phyloP scores from a whole-genome alignment of 2,888 invertebrate species.

The Pardosa pseudoannulata region DNA sequence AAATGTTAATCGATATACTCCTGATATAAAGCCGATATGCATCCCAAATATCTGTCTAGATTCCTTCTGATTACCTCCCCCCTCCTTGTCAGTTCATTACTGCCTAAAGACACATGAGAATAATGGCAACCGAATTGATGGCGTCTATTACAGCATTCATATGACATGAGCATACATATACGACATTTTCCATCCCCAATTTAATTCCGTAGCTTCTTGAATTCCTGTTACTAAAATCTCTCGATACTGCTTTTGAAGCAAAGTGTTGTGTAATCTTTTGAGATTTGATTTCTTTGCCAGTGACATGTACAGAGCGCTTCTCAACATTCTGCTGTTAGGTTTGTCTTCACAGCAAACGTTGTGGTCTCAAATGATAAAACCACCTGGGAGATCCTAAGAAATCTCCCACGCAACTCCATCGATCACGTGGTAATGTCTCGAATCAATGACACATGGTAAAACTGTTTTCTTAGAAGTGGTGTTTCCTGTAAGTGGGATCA shows the following conservation, averaged over 20 bases:
- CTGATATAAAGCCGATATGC: too few relatives aligned
- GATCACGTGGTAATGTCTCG: conserved; percentile 26
- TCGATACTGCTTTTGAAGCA: not conserved
- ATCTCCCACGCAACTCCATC: conserved; percentile 33
- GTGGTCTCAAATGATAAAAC: conserved; percentile 20
- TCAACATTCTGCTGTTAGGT: conserved; percentile 24
- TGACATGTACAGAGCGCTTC: conserved; percentile 38
- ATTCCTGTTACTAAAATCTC: not conserved
- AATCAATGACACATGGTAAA: conserved; percentile 51
- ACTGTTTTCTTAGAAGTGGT: conserved; percentile 26
- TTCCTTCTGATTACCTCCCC: not conserved
- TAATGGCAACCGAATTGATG: not conserved
- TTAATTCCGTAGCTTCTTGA: not conserved
- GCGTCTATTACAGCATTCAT: not conserved
- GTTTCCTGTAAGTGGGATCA: too few relatives aligned
- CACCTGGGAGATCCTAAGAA: conserved; percentile 18
- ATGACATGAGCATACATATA: not conserved
- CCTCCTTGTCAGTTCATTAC: not conserved
- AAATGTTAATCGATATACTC: too few relatives aligned
- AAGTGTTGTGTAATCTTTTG: not conserved
- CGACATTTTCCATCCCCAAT: not conserved
- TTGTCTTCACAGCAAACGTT: conserved; percentile 27
- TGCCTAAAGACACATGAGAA: not conserved
- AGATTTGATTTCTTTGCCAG: conserved; percentile 44
- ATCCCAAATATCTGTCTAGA: not conserved